A percentile compares a stretch with the other conserved stretches of the same genome.
Conservation (phyloP, 2,113 vertebrate species). For the Bucco capensis region DNA sequence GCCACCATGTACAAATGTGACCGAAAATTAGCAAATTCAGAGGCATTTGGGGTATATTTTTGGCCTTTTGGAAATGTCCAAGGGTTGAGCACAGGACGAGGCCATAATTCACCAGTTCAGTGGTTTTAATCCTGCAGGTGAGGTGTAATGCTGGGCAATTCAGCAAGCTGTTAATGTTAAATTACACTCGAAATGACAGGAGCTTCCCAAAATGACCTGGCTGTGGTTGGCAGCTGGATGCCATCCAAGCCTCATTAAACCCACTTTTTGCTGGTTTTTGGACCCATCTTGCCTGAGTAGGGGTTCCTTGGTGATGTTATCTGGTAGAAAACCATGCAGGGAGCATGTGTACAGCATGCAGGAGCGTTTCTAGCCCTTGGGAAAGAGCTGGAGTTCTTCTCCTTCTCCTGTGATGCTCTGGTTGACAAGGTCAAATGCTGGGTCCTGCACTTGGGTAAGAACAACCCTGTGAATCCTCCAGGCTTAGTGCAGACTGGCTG, state of each 20-base stretch:
- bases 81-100: too few species aligned
- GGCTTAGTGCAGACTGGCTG: not conserved
- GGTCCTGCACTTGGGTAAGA: not conserved
- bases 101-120: rapidly evolving
- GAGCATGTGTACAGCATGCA: not conserved
- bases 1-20: rapidly evolving
- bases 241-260: not conserved
- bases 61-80: not conserved
- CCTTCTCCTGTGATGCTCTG: not conserved
- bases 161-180: not conserved
- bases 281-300: rapidly evolving
- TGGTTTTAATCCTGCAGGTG: rapidly evolving
- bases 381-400: not conserved
- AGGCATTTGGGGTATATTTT: rapidly evolving
- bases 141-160: not conserved
- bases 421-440: not conserved
- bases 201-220: not conserved
- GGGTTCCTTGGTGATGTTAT: not conserved
- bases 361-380: not conserved
- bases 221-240: not conserved
- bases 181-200: not conserved
- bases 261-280: not conserved
- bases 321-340: rapidly evolving
- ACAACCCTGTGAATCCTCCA: not conserved
- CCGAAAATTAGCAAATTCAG: not conserved